Conservation (phyloP, 2,797 vertebrate genomes). For the Sebastes oblongus region DNA sequence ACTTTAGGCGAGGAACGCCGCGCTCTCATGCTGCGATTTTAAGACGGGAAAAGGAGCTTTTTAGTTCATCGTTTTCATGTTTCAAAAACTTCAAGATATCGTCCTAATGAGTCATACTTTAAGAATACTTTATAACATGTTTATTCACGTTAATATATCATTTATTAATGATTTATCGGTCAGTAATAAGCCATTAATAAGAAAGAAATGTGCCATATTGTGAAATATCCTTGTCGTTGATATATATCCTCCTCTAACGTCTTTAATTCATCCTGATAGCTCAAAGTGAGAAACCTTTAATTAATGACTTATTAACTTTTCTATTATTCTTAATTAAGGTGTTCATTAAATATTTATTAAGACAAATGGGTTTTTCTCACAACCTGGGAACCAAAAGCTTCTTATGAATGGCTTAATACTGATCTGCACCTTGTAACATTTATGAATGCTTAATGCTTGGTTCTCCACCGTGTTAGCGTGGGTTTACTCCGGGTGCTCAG, state of each 20-base stretch:
- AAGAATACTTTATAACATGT: neutral
- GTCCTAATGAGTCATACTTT: neutral
- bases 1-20: neutral
- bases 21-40: neutral
- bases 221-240: neutral
- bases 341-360: neutral
- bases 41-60: neutral
- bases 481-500: too few species aligned
- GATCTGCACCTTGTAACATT: neutral
- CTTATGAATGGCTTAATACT: neutral
- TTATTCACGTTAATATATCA: neutral
- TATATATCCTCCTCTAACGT: neutral
- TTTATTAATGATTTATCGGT: neutral
- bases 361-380: neutral
- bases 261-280: neutral
- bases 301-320: neutral
- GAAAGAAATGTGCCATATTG: neutral
- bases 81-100: neutral
- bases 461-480: too few species aligned
- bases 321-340: neutral
- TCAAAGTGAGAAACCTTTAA: neutral
- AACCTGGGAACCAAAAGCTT: neutral
- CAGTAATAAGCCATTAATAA: neutral
- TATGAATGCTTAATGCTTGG: neutral
- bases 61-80: neutral